Base-by-base conservation (phyloP, 1,140 invertebrate genomes). In the Idris sp. region DNA sequence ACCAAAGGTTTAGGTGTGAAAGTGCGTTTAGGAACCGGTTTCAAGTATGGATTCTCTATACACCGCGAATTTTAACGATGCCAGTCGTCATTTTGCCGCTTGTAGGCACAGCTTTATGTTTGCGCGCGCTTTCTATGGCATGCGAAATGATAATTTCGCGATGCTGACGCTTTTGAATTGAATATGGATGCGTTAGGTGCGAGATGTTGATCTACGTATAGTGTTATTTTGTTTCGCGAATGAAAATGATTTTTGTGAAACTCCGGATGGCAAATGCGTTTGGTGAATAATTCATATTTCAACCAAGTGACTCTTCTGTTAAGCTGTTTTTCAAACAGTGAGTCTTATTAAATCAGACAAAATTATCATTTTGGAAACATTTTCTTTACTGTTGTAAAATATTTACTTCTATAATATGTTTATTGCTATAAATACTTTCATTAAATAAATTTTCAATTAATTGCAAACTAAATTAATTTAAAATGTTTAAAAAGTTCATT, bases 1-100 rank as follows among this genome's bases (percentile, higher is more conserved):
- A 22, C 14, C 2, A 19, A 35, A 41, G 4, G 30, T 40, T 65
- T 58, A 41, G 54, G 61, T 41, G 54, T 61, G 71, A 74, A 74
- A 74, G 69, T 33, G 31, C 46, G 16, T 46, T 31, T 61, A 54
- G 46, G 43, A 74, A 74, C 71, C 71, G 71, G 71, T 74, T 74
- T 54, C 7, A 36, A 54, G 53, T 15, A 19, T 25, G 18, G 18
- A 26, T 15, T 10, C 41, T 15, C 35, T 41, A 51, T 51, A 28
- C 26, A 59, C 59, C 16, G 46, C 36, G 44, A 67, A 65, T 67
- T 74, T 65, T 67, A 67, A 73, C 59, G 38, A 65, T 61, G 16
- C 36, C 2, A 31, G 31, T 54, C 10, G 38, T 64, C 46, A 54
- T 54, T 54, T 73, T 11, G 35, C 33, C n/a, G n/a, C 22, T 44